Conservation (phyloP, 2,797 vertebrate genomes). For the Sebastes hubbsi region DNA sequence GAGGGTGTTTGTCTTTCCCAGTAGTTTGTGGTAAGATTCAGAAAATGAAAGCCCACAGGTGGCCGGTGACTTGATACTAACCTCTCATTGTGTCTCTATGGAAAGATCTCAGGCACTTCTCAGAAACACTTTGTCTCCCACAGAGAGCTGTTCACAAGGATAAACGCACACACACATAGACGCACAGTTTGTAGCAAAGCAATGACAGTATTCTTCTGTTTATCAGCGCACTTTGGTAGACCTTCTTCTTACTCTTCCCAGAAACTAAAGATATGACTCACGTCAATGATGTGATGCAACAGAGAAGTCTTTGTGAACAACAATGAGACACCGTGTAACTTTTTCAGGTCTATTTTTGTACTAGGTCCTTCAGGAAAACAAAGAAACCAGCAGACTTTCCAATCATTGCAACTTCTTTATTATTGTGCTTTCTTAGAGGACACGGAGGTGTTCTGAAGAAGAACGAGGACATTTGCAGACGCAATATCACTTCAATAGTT, state of each 20-base stretch:
- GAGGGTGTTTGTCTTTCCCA: conserved; percentile 19
- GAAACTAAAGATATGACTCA: conserved; percentile 7
- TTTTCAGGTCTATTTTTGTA: neutral
- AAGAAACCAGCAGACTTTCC: neutral
- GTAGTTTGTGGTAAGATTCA: conserved; percentile 13
- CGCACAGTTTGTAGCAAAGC: neutral
- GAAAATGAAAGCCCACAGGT: conserved; percentile 40
- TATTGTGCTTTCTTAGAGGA: neutral
- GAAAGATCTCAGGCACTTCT: conserved; percentile 42
- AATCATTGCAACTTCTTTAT: neutral
- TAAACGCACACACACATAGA: neutral
- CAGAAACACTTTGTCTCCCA: conserved; percentile 44
- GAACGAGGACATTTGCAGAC: neutral
- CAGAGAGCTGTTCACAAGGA: conserved; percentile 3
- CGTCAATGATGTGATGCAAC: neutral
- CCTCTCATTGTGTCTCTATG: conserved; percentile 37
- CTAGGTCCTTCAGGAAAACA: neutral
- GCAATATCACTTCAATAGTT: neutral
- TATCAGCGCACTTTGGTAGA: neutral
- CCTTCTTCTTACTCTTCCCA: conserved; percentile 33
- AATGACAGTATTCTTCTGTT: neutral
- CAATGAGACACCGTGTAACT: neutral
- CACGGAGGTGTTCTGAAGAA: neutral
- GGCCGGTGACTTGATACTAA: neutral
- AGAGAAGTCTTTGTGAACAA: neutral